These are phyloP conservation scores for Diuraphis noxia DNA, from an alignment of 1,140 invertebrate genomes.

Conservation along the genomic window DNA sequence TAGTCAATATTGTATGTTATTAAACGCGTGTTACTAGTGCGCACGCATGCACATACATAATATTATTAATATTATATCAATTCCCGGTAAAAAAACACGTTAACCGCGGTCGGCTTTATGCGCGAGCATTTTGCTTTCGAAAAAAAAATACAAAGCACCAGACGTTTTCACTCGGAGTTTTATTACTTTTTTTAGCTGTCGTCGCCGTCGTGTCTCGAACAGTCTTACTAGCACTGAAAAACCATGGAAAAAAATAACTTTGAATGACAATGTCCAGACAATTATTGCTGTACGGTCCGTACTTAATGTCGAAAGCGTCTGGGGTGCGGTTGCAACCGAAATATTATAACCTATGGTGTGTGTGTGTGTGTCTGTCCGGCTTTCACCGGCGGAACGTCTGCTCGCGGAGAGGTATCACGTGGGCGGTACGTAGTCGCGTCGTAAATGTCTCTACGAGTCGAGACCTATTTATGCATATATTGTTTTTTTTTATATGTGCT, in stretches of 20 bases:
- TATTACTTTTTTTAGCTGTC: background rate
- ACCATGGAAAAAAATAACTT: background rate
- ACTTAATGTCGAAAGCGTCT: conserved; percentile 50
- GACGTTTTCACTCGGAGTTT: conserved; percentile 34
- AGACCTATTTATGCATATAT: conserved; percentile 25
- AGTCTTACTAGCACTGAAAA: background rate
- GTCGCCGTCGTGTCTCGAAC: too few relatives aligned
- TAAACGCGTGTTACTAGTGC: background rate
- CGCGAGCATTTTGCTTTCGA: background rate
- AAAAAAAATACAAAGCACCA: background rate
- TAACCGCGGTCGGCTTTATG: background rate
- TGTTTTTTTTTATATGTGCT: background rate
- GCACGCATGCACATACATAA: background rate
- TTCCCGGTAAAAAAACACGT: background rate
- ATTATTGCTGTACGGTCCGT: background rate
- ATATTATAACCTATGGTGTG: conserved; percentile 23
- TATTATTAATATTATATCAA: conserved; percentile 10
- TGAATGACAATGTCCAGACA: conserved; percentile 48
- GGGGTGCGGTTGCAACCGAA: conserved; percentile 50
- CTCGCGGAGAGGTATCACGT: conserved; percentile 4
- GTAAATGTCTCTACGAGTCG: background rate
- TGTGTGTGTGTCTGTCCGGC: conserved; percentile 42
- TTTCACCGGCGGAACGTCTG: conserved; percentile 50
- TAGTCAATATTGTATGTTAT: background rate
- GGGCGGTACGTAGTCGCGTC: conserved; percentile 32